Conservation (phyloP, 2,113 vertebrate species). For the Pleuronectes platessa region DNA sequence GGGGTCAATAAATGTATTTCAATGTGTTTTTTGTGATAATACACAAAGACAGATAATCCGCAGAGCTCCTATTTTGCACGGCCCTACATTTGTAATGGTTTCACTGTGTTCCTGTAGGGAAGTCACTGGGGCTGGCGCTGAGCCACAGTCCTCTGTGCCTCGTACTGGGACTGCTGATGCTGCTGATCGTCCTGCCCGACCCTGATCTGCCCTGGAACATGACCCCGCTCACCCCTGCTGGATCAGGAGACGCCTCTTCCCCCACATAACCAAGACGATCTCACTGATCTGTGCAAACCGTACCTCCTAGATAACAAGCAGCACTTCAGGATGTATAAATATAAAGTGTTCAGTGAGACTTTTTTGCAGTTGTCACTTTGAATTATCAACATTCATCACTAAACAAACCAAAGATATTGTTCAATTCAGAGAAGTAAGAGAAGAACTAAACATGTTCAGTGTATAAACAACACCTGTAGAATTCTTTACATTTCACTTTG, state of each 20-base stretch:
- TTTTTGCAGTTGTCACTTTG: constrained; percentile 19
- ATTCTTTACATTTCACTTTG: constrained; percentile 3
- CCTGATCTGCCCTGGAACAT: constrained; percentile 50
- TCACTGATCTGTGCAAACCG: constrained; percentile 28
- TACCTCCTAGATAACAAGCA: constrained; percentile 6
- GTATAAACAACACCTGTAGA: background rate
- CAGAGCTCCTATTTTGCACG: constrained; percentile 16
- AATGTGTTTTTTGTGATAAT: constrained; percentile 6
- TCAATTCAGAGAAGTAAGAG: background rate
- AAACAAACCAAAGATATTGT: constrained; percentile 25
- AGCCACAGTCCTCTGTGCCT: constrained; percentile 64
- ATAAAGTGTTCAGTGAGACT: background rate
- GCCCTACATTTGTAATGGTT: constrained; percentile 19
- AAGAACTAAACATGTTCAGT: background rate
- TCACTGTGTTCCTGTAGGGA: constrained; percentile 66
- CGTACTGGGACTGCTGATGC: constrained; percentile 73
- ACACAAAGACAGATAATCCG: background rate
- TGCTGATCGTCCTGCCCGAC: constrained; percentile 52
- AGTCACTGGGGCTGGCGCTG: constrained; percentile 64
- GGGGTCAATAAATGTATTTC: background rate
- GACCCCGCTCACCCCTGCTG: constrained; percentile 47
- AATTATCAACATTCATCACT: constrained; percentile 24
- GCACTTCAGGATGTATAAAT: constrained; percentile 33
- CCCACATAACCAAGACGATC: constrained; percentile 14
- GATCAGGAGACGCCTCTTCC: constrained; percentile 36